Base-by-base conservation (phyloP, 2,113 vertebrate species). In the Actinemys pallida region DNA sequence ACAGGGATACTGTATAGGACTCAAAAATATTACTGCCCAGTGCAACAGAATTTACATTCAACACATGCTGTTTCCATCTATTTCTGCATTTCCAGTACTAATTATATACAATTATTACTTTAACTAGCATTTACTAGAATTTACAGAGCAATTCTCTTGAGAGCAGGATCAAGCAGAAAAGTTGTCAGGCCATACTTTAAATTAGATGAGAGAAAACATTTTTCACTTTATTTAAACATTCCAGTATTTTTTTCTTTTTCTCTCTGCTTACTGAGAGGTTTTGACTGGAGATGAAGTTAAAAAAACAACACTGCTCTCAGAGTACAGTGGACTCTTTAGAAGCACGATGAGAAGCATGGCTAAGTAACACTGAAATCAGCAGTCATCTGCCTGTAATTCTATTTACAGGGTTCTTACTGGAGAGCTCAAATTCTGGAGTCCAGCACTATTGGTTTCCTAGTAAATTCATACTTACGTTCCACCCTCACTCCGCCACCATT, bases 221-320 rank as follows among this genome's bases (percentile, higher is more conserved):
- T 20, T n/a, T n/a, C 35, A 22, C 31, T 31, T 29, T 31, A 72
- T 31, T 29, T 31, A 72, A 72, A 72, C 10, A 24, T 53, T 88
- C 19, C 7, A 59, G 59, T 0, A 35, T 47, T 52, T 53, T 56
- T 42, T 90, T 82, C 0, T 81, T 75, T 84, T 87, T 53, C 88
- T 2, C 0, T 76, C 69, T 90, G 0, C 31, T 86, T 53, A n/a
- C 14, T 81, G 75, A 39, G 1, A 29, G 3, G 4, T 35, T 3
- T 81, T 81, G 65, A 69, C 1, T 49, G 57, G 86, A 95, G 94
- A 89, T 56, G 24, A 83, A 87, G 10, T 1, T 35, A 52, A 45
- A 50, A 50, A 81, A 75, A 4, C 11, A n/a, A 53, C 39, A 45
- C 72, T 45, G 10, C 19, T 76, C 22, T 76, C 12, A 76, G 42